Base-by-base conservation (phyloP, 2,113 vertebrate species). In the Aleadryas rufinucha region DNA sequence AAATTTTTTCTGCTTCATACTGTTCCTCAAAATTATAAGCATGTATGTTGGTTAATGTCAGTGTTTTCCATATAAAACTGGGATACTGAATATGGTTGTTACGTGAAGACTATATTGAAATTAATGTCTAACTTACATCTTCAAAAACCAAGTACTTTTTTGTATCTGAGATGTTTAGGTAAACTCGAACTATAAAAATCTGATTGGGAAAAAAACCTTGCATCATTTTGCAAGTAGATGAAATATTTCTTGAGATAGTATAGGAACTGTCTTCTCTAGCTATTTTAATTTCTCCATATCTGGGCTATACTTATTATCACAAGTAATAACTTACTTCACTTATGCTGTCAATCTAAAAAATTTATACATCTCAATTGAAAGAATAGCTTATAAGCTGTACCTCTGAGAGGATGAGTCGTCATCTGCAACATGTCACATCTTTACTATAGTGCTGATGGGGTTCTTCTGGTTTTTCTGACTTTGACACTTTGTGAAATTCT, bases 361-460 rank as follows among this genome's bases (percentile, higher is more conserved):
- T 16, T 37, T 42, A 16, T 26, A 11, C 8, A 71, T 47, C 18
- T 79, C 52, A 66, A 3, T 16, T 71, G 39, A 56, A 85, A 57
- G 23, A 75, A 66, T 33, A 52, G 4, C 2, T 63, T 68, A 54
- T 30, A 59, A 85, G 4, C 8, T 37, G 16, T 61, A 52, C 22
- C 27, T 77, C 41, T 83, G 44, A 59, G 30, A n/a, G 28, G 2
- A 35, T 63, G 9, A 75, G 22, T 17, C 63, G 18, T 57, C 4
- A 1, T 42, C 47, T 66, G 47, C 79, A 33, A 9, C 4, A 8
- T 56, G 49, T 54, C 10, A 26, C 17, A 22, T 35, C 52, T 79
- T 84, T 71, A 17, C 44, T 72, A 0, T 30, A 44, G 26, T 12
- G 35, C 2, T 63, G 20, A n/a, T 50, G 52, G 7, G 0, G 2